These are phyloP conservation scores for Clivina fossor DNA, from an alignment of 2,888 invertebrate genomes.

Conservation along the genomic window DNA sequence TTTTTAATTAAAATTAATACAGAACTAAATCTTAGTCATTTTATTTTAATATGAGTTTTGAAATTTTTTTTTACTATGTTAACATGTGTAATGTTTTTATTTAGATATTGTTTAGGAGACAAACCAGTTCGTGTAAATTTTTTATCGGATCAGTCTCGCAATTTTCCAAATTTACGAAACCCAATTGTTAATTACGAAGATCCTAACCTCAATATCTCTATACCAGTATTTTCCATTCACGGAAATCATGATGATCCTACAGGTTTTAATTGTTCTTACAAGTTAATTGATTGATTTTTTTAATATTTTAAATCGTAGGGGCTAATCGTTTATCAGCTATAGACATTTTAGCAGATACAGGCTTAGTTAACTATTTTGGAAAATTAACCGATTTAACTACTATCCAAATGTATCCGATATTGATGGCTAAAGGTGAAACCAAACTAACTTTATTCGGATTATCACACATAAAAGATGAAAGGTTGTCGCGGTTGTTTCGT, in stretches of 20 bases:
- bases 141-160: conserved; percentile 79
- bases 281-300: too few relatives aligned
- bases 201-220: conserved; percentile 87
- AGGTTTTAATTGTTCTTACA: too few relatives aligned
- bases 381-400: conserved; percentile 74
- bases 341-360: conserved; percentile 81
- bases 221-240: conserved; percentile 95
- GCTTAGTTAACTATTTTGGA: conserved; percentile 95
- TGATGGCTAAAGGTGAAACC: conserved; percentile 80
- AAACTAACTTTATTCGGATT: conserved; percentile 91
- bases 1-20: too few relatives aligned
- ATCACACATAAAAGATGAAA: conserved; percentile 89
- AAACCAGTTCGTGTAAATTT: conserved; percentile 71
- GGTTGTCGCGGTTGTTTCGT: conserved; percentile 75
- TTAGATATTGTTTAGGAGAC: conserved; percentile 61
- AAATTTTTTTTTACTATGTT: too few relatives aligned
- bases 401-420: conserved; percentile 76
- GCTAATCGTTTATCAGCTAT: conserved; percentile 75
- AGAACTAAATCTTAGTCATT: too few relatives aligned
- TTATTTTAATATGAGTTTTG: too few relatives aligned
- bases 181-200: conserved; percentile 89
- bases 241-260: conserved; percentile 98
- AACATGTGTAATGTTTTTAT: too few relatives aligned
- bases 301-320: conserved; percentile 47
- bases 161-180: conserved; percentile 71